A percentile compares a stretch with the other conserved stretches of the same genome.
Conservation (phyloP, 2,888 invertebrate species). For the Electrophaes corylata region DNA sequence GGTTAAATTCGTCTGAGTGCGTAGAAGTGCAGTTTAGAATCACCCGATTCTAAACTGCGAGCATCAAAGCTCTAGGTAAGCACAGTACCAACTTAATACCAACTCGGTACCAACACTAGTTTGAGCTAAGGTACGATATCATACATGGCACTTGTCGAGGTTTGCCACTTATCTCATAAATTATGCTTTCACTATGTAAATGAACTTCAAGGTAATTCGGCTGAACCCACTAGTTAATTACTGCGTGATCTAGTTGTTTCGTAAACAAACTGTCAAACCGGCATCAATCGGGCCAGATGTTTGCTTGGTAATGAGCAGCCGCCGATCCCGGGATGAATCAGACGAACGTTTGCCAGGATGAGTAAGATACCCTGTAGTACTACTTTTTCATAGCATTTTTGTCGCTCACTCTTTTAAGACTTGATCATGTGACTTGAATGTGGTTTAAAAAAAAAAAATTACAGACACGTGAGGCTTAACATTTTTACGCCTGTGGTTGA, state of each 20-base stretch:
- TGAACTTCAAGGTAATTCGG: conserved; percentile 19
- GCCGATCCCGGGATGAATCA: conserved; percentile 30
- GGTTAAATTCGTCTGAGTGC: no score
- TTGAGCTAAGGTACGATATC: not conserved
- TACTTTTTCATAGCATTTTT: conserved; percentile 49
- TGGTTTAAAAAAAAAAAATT: not conserved
- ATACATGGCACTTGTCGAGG: not conserved
- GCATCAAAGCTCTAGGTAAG: no score
- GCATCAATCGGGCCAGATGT: conserved; percentile 58
- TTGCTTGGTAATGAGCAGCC: conserved; percentile 33
- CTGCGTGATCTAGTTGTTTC: conserved; percentile 40
- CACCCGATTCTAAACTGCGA: no score
- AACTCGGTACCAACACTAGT: not conserved
- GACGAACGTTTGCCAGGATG: conserved; percentile 29
- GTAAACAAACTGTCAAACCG: conserved; percentile 66
- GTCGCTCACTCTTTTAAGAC: conserved; percentile 16
- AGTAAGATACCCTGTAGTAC: conserved; percentile 45
- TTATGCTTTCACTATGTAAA: conserved; percentile 2
- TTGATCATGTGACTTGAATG: conserved; percentile 9
- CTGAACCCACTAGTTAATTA: conserved; percentile 21
- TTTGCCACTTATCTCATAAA: conserved; percentile 8
- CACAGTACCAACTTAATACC: no score
- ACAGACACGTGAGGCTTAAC: no score
- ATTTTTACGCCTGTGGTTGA: no score
- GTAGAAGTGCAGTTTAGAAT: no score